Base-by-base conservation (phyloP, 2,113 vertebrate genomes). In the Coregonus clupeaformis region DNA sequence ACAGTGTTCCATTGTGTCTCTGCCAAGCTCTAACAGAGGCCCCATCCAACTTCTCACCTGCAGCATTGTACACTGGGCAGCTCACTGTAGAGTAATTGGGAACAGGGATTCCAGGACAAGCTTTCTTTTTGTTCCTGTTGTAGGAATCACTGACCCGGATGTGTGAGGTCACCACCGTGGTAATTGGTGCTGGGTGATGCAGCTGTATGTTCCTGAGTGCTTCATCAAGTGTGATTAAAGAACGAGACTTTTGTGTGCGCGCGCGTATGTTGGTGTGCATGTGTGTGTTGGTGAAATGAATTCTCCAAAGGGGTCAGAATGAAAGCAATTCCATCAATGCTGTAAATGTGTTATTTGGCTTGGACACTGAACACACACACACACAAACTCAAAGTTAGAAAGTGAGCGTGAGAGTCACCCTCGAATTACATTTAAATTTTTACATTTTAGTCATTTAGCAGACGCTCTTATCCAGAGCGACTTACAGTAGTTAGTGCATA, bases 21-120 rank as follows among this genome's bases (percentile, higher is more conserved):
- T 86, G 85, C 85, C 81, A 82, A 75, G 30, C 74, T 75, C 45
- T 67, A 75, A 86, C 77, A 73, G 77, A 77, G 74, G 75, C 68
- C 72, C 78, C 7, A 66, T 87, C 81, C 82, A 88, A 84, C 89
- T 88, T 90, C 88, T 91, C 89, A 92, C 90, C 90, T 92, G 88
- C 87, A 82, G 80, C 81, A 86, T 87, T 90, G 86, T 90, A 55
- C 20, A 60, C 77, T 74, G 29, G 63, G 67, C 72, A 84, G 82
- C 81, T 83, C 80, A 45, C 66, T 71, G 79, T 63, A n/a, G 72
- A 72, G 79, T 89, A 90, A 91, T 88, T 91, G 89, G 87, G 79
- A 81, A 79, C 83, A 45, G 78, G 76, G 75, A 91, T 90, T 89
- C 87, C 85, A 77, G 75, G 87, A 84, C 87, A 79, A 80, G 86